These are phyloP conservation scores for Calephelis perditalis DNA, from an alignment of 2,888 invertebrate genomes.

Conservation along the genomic window DNA sequence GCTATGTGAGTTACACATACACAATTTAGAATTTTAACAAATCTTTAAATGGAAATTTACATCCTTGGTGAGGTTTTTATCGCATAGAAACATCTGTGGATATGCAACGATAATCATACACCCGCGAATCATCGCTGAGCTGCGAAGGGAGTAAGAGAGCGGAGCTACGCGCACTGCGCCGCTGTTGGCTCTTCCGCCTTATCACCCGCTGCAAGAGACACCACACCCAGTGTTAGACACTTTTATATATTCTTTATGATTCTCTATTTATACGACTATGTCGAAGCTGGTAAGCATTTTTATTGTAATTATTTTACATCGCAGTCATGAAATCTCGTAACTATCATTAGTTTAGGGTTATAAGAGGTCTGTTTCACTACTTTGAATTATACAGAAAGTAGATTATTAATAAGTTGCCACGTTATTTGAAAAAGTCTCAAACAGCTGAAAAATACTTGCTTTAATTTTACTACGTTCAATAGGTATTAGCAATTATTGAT, in stretches of 20 bases:
- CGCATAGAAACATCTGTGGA: not conserved
- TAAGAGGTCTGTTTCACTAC: not conserved
- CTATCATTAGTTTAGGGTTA: constrained; percentile 12
- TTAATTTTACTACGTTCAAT: too few species aligned
- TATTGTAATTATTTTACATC: constrained; percentile 25
- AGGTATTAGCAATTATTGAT: too few species aligned
- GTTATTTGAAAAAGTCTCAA: not conserved
- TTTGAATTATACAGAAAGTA: not conserved
- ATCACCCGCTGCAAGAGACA: constrained; percentile 78
- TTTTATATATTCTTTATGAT: constrained; percentile 49
- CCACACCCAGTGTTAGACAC: constrained; percentile 76
- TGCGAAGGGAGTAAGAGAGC: constrained; percentile 25
- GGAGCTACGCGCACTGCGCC: constrained; percentile 78
- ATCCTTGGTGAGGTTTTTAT: too few species aligned
- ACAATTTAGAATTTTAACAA: too few species aligned
- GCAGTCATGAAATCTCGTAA: constrained; percentile 30
- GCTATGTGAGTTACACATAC: too few species aligned
- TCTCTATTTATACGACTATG: constrained; percentile 37
- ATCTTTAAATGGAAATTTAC: too few species aligned
- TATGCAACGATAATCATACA: constrained; percentile 23
- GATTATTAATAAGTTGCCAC: not conserved
- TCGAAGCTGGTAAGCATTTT: constrained; percentile 40
- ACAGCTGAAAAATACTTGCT: too few species aligned
- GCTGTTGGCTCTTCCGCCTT: constrained; percentile 76
- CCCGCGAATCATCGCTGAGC: constrained; percentile 37